Percentiles rank a stretch among this genome's conserved stretches.
Evolutionary conservation across 2,888 invertebrate genomes (phyloP).

Genomic region (Vannuccia rotundouncinata): DNA sequence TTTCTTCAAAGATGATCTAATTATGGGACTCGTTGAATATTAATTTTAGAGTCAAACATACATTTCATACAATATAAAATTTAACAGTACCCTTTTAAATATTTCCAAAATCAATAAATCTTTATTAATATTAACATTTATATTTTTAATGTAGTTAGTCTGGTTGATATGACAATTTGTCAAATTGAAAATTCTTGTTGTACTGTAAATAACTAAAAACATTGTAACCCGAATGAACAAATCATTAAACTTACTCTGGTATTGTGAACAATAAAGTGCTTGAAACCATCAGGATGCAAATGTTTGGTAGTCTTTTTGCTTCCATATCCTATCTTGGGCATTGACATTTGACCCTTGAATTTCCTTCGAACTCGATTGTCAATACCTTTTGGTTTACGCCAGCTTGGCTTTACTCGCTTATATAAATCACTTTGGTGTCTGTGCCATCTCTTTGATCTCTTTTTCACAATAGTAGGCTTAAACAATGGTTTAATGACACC

Average conservation of each 20-base stretch:
- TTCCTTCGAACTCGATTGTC: constrained; percentile 97
- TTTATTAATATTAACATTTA: constrained; percentile 6
- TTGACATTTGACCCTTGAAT: constrained; percentile 96
- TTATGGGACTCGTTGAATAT: too few relatives aligned
- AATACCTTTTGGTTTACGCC: constrained; percentile 99
- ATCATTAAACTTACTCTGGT: too few relatives aligned
- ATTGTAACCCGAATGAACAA: too few relatives aligned
- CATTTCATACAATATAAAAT: too few relatives aligned
- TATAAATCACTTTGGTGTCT: constrained; percentile 83
- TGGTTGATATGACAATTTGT: constrained; percentile 9
- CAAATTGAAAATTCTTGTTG: too few relatives aligned
- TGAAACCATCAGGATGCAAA: constrained; percentile 94
- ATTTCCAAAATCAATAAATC: too few relatives aligned
- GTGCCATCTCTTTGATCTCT: constrained; percentile 94
- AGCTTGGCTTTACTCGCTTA: constrained; percentile 63
- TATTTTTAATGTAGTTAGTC: neutral
- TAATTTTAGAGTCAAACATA: too few relatives aligned
- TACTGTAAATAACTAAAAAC: too few relatives aligned
- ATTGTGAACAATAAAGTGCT: constrained; percentile 85
- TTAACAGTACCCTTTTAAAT: too few relatives aligned
- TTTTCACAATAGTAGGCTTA: constrained; percentile 71
- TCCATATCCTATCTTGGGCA: constrained; percentile 99
- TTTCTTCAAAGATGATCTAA: too few relatives aligned
- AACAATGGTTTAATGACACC: constrained; percentile 47
- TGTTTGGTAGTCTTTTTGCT: constrained; percentile 87